Percentiles rank a stretch among this genome's conserved stretches.
Evolutionary conservation across 2,797 vertebrate species (phyloP).

Genomic region (Anisognathus igniventris): DNA sequence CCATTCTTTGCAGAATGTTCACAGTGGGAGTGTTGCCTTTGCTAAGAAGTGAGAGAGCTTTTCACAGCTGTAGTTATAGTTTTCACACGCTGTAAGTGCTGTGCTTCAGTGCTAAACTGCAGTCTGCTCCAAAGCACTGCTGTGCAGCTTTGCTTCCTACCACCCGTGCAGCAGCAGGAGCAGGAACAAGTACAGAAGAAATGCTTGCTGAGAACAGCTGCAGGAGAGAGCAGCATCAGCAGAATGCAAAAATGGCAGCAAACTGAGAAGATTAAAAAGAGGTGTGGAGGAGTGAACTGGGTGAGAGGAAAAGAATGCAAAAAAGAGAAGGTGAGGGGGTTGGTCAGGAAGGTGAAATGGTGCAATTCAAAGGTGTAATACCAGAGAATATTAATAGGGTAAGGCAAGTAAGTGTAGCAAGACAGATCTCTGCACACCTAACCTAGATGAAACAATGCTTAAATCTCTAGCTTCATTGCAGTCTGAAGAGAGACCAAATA

Average conservation of each 20-base stretch:
- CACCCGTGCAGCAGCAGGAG: neutral
- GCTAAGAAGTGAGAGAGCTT: neutral
- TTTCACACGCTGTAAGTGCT: neutral
- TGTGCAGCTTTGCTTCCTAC: neutral
- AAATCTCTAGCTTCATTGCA: neutral
- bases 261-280: neutral
- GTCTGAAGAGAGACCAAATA: neutral
- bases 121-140: neutral
- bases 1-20: neutral
- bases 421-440: neutral
- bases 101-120: neutral
- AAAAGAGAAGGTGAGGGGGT: neutral
- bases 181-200: neutral
- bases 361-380: neutral
- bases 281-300: neutral
- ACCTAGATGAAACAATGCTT: neutral
- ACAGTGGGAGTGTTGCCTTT: neutral
- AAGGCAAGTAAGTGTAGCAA: neutral
- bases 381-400: neutral
- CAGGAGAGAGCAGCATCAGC: neutral
- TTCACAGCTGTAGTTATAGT: neutral
- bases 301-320: neutral
- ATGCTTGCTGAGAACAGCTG: neutral
- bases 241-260: neutral
- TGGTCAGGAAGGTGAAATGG: neutral